Evolutionary conservation across 2,888 invertebrate genomes (phyloP).

Genomic region (Aspidiotus rigidus): DNA sequence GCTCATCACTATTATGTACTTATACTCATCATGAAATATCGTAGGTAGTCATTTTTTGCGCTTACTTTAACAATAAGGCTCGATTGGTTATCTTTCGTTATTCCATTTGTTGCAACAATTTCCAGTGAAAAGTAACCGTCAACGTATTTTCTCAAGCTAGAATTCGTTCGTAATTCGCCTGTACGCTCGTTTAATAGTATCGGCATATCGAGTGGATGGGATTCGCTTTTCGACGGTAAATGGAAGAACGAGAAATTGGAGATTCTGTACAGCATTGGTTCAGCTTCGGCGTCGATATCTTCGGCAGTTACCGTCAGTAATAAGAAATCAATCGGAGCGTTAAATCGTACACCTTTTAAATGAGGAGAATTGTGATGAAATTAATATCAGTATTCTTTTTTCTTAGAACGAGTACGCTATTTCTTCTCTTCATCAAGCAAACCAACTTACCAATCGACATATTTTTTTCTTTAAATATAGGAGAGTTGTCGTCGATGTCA

Average conservation of each 20-base stretch:
- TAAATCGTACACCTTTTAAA: conserved; percentile 55
- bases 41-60: no score
- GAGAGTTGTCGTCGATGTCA: conserved; percentile 67
- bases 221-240: conserved; percentile 38
- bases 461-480: conserved; percentile 54
- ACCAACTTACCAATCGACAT: conserved; percentile 50
- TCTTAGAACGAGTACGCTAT: conserved; percentile 2
- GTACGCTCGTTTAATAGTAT: conserved; percentile 50
- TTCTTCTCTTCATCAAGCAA: no score
- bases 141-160: conserved; percentile 55
- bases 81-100: conserved; percentile 39
- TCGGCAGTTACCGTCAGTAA: conserved; percentile 57
- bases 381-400: not conserved
- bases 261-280: conserved; percentile 55
- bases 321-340: conserved; percentile 62
- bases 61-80: conserved; percentile 46
- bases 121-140: conserved; percentile 53
- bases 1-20: no score
- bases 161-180: conserved; percentile 52
- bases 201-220: conserved; percentile 40
- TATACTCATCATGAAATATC: no score
- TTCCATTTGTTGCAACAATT: conserved; percentile 40
- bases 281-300: conserved; percentile 59
- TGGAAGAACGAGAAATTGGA: conserved; percentile 51
- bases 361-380: not conserved